phyloP scores from a whole-genome alignment of 2,888 invertebrate genomes.

The Stenodera caucasica region DNA sequence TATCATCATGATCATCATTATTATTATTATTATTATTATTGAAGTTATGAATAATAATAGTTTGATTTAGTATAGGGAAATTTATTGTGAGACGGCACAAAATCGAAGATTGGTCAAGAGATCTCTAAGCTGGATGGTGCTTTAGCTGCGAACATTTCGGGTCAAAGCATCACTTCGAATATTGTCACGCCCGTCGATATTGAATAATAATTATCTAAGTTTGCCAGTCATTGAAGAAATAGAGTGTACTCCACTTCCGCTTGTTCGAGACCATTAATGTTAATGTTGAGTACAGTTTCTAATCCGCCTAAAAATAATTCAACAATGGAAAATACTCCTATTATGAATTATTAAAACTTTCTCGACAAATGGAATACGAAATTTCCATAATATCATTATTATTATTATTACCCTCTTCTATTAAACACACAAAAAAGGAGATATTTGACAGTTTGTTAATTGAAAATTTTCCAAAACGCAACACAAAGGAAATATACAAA shows the following conservation, averaged over 20 bases:
- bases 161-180: conserved; percentile 20
- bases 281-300: conserved; percentile 33
- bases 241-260: conserved; percentile 35
- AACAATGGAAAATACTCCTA: conserved; percentile 4
- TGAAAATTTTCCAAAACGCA: not conserved
- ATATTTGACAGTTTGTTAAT: not conserved
- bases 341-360: not conserved
- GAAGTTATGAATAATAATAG: no score
- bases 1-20: no score
- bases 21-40: no score
- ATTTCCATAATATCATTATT: not conserved
- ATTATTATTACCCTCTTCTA: not conserved
- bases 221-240: conserved; percentile 32
- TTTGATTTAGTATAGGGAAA: no score
- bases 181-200: conserved; percentile 33
- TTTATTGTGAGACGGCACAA: conserved; percentile 17
- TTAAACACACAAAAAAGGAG: not conserved
- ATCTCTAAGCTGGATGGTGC: conserved; percentile 36
- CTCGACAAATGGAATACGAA: not conserved
- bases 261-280: conserved; percentile 41
- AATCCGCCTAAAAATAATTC: conserved; percentile 24
- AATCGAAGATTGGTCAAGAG: conserved; percentile 37
- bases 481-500: not conserved
- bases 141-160: conserved; percentile 13
- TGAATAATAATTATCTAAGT: conserved; percentile 46